These are phyloP conservation scores for Marcusenius ussheri DNA, from an alignment of 2,113 vertebrate genomes.

Conservation along the genomic window DNA sequence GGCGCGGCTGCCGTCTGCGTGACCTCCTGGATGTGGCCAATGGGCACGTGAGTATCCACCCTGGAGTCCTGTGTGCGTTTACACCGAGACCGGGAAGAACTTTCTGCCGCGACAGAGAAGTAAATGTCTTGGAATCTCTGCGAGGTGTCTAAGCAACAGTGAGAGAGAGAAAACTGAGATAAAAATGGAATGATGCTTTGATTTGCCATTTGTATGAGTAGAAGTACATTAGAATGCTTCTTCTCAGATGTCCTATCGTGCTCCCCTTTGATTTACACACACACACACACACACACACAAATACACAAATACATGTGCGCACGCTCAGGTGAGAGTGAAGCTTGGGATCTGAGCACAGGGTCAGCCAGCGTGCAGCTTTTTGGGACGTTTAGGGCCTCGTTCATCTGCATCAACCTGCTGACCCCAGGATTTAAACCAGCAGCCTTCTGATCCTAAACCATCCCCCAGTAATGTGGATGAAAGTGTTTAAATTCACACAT, in stretches of 20 bases:
- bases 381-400: neutral
- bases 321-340: neutral
- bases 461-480: neutral
- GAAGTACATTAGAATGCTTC: neutral
- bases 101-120: neutral
- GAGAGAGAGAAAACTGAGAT: neutral
- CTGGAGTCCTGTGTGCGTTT: neutral
- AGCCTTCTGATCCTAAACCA: neutral
- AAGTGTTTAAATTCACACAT: neutral
- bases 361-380: neutral
- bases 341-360: neutral
- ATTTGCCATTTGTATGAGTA: neutral
- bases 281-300: neutral
- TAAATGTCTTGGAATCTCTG: neutral
- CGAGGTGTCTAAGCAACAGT: neutral
- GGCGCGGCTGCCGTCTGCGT: constrained; percentile 80
- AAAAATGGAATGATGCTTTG: neutral
- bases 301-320: no score
- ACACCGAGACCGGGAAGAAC: neutral
- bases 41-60: constrained; percentile 73
- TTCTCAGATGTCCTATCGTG: neutral
- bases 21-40: constrained; percentile 90
- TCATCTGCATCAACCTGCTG: neutral
- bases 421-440: neutral
- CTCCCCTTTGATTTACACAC: neutral